Percentiles rank a stretch among this genome's conserved stretches.
These are phyloP conservation scores for Nipponia nippon DNA, from an alignment of 2,113 vertebrate genomes.

Conservation along the genomic window DNA sequence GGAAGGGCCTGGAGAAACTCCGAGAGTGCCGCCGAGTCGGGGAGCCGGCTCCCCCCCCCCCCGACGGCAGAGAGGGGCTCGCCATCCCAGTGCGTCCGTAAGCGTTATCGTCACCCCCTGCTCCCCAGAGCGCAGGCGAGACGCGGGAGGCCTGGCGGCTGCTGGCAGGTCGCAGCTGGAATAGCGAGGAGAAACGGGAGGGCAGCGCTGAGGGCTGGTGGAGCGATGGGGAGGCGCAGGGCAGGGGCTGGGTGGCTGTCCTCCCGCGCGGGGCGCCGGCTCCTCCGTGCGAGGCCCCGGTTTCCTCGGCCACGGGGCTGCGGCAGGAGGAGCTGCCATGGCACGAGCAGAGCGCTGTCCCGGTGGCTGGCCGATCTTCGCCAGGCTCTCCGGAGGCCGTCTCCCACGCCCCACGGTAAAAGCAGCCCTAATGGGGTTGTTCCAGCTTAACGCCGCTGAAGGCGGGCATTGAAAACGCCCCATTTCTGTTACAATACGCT, in stretches of 20 bases:
- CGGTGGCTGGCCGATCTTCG: not conserved
- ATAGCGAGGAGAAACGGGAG: rapidly evolving
- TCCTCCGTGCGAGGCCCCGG: not conserved
- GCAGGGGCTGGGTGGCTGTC: not conserved
- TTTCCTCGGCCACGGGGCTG: rapidly evolving
- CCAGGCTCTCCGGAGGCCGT: not conserved
- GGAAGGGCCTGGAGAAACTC: not conserved
- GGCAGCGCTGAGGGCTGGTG: not conserved
- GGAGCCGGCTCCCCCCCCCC: not conserved
- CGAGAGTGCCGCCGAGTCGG: rapidly evolving
- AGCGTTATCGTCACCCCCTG: rapidly evolving
- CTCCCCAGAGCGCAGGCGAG: not conserved
- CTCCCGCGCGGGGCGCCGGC: not conserved
- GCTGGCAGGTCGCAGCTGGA: not conserved
- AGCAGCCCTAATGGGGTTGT: not conserved
- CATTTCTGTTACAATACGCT: not conserved
- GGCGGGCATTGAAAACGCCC: not conserved
- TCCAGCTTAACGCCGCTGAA: not conserved
- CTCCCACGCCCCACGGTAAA: not conserved
- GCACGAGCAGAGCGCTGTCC: rapidly evolving
- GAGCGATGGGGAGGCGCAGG: rapidly evolving
- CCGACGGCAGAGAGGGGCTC: not conserved
- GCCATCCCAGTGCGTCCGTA: rapidly evolving
- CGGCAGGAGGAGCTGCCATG: rapidly evolving
- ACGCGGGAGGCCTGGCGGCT: rapidly evolving